Evolutionary conservation across 2,797 vertebrate genomes (phyloP), one percentile per base, ranked within the genome.

Genomic region (Pelochelys cantorii): DNA sequence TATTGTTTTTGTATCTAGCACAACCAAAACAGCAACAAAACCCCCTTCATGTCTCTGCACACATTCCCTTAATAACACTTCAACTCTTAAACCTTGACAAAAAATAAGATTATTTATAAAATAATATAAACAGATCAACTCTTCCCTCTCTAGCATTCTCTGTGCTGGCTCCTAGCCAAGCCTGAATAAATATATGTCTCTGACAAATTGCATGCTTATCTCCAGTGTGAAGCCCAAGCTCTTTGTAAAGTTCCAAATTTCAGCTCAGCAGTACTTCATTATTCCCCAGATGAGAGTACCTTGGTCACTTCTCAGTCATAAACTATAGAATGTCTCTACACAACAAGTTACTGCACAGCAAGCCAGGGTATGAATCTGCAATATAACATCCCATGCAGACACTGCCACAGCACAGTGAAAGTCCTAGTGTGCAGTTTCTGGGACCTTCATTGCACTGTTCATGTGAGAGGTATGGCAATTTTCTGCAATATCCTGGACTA

Each of bases 221-320:
- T 80, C 25, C 2, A 0, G 0, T 29, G 1, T 0, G 0, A 71
- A 12, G 22, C 8, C 59, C 54, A 11, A 22, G 0, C 0, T 37
- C 52, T 22, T 1, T 17, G 5, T 57, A 68, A 27, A 85, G 23
- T 52, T 74, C 74, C 56, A 81, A 48, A 3, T 55, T 59, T 0
- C 0, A 90, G 22, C 29, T 79, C 0, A 0, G 48, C 42, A 68
- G 62, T 31, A 68, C 7, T 12, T 15, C 15, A 0, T 10, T 0
- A 0, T 27, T 83, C 52, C 74, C 37, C 83, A 60, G 34, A 42
- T 90, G 83, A 18, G 25, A 8, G 5, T 68, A 31, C 62, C n/a
- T 59, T 9, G 25, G 25, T 27, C 25, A 59, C 25, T 59, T 59
- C 57, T 59, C 25, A 27, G 57, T 27, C 57, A 59, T 27, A 59